phyloP scores from a whole-genome alignment of 37 sponge, comb jelly and placozoan species.

The Tethya wilhelma region DNA sequence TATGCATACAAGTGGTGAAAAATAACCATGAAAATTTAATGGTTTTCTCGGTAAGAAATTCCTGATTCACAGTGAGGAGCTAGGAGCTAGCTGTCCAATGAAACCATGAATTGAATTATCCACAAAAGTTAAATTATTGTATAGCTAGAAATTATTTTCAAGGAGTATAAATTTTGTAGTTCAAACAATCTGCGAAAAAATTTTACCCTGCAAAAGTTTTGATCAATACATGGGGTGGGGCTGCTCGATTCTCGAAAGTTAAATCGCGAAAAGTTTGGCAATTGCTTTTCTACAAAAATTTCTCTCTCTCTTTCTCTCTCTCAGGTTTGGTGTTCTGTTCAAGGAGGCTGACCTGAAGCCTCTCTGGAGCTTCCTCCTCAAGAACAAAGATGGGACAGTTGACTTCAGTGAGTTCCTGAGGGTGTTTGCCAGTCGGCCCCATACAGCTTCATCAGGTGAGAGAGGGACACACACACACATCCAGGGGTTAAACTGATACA shows the following conservation, averaged over 20 bases:
- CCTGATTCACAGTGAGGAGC: too few relatives aligned
- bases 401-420: constrained; percentile 47
- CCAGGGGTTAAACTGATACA: too few relatives aligned
- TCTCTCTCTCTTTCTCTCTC: background rate
- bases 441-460: background rate
- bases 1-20: too few relatives aligned
- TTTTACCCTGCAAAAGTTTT: too few relatives aligned
- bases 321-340: constrained; percentile 21
- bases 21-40: background rate
- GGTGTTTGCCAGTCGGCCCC: background rate
- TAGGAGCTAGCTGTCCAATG: too few relatives aligned
- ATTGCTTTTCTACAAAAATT: background rate
- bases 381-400: constrained; percentile 39
- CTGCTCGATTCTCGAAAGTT: background rate
- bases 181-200: too few relatives aligned
- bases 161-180: too few relatives aligned
- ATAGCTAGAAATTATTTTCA: too few relatives aligned
- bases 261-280: background rate
- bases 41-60: background rate
- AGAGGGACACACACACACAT: too few relatives aligned
- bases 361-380: constrained; percentile 46
- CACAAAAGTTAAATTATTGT: too few relatives aligned
- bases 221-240: too few relatives aligned
- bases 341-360: background rate
- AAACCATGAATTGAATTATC: too few relatives aligned